A percentile compares a stretch with the other conserved stretches of the same genome.
phyloP scores from a whole-genome alignment of 2,888 invertebrate genomes.

The Atethmia centrago region DNA sequence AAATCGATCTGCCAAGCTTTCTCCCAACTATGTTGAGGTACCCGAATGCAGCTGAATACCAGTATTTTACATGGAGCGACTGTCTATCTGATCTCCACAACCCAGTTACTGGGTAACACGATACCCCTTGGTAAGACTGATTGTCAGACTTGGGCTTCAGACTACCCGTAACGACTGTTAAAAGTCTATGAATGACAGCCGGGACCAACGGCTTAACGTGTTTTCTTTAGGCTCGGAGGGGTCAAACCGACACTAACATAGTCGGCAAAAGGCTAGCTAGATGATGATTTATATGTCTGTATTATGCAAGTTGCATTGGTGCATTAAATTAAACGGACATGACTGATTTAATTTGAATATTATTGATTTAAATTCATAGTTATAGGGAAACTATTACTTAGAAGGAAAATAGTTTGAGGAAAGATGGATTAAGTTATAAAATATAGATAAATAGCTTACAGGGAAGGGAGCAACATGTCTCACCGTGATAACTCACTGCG shows the following conservation, averaged over 20 bases:
- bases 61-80: too few relatives aligned
- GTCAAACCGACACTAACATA: neutral
- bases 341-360: neutral
- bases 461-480: conserved; percentile 6
- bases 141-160: too few relatives aligned
- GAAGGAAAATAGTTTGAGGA: conserved; percentile 37
- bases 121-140: too few relatives aligned
- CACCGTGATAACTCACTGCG: neutral
- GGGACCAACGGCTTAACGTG: neutral
- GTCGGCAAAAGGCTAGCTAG: neutral
- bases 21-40: too few relatives aligned
- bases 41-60: too few relatives aligned
- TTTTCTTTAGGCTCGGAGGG: too few relatives aligned
- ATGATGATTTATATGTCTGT: neutral
- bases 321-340: neutral
- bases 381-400: conserved; percentile 34
- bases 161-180: neutral
- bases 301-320: neutral
- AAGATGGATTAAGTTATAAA: neutral
- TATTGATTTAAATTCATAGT: neutral
- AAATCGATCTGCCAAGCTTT: too few relatives aligned
- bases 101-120: too few relatives aligned
- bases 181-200: neutral
- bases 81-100: too few relatives aligned
- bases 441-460: neutral